Percentiles rank a stretch among this genome's conserved stretches.
Evolutionary conservation across 2,797 vertebrate species (phyloP).

Genomic region (Columba guinea): DNA sequence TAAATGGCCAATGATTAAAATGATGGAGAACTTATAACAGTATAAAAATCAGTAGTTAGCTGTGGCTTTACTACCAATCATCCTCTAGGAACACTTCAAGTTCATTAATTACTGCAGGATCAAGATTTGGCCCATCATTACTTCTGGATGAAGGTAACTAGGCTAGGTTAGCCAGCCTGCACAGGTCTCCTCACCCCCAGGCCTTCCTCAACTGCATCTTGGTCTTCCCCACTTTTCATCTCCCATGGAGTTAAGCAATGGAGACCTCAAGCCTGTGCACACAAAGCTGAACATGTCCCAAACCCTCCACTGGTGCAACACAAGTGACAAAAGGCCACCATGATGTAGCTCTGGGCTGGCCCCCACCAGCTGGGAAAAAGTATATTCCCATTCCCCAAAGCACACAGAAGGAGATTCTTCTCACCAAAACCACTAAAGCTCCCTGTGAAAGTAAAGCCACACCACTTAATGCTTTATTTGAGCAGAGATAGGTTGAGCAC

Average conservation of each 20-base stretch:
- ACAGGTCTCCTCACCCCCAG: neutral
- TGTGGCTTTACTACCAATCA: neutral
- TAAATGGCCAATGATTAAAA: neutral
- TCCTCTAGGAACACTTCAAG: neutral
- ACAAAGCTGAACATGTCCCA: neutral
- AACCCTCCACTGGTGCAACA: neutral
- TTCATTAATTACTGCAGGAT: neutral
- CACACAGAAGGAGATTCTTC: neutral
- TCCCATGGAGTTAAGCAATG: too few relatives aligned
- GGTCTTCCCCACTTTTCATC: neutral
- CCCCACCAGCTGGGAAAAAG: neutral
- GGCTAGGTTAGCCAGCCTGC: neutral
- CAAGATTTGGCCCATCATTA: neutral
- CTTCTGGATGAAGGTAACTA: neutral
- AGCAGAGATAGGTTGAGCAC: neutral
- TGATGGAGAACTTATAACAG: neutral
- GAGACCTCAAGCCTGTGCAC: neutral
- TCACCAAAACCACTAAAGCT: neutral
- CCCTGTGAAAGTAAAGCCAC: constrained; percentile 5
- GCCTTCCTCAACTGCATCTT: neutral
- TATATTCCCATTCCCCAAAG: neutral
- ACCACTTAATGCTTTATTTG: neutral
- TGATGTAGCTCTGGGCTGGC: neutral
- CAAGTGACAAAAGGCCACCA: neutral
- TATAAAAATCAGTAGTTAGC: neutral